Evolutionary conservation across 2,797 vertebrate species (phyloP).

Genomic region (Epinephelus malabaricus): DNA sequence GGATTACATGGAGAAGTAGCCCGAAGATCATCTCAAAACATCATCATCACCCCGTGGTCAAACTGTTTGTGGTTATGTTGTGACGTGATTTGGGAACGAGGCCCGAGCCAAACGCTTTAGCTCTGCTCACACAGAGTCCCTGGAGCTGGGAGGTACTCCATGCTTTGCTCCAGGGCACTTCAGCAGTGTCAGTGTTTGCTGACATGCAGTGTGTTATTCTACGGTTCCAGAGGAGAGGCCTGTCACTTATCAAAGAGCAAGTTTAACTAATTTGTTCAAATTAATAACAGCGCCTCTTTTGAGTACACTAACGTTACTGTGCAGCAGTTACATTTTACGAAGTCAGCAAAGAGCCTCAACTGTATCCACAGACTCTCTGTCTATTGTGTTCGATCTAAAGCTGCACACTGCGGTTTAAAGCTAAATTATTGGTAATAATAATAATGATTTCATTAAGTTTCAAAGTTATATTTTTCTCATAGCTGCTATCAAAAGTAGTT

Average conservation of each 20-base stretch:
- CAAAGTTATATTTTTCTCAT: too few species aligned
- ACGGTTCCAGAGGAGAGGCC: background rate
- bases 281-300: background rate
- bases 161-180: conserved; percentile 3
- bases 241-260: background rate
- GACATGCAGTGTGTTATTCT: background rate
- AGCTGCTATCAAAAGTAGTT: too few species aligned
- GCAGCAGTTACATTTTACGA: background rate
- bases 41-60: conserved; percentile 33
- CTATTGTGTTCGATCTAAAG: too few species aligned
- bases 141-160: background rate
- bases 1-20: conserved; percentile 25
- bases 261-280: background rate
- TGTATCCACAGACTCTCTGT: background rate
- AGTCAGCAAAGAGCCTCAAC: background rate
- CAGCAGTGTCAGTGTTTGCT: background rate
- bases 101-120: conserved; percentile 8
- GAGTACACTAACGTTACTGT: background rate
- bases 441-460: too few species aligned
- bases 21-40: conserved; percentile 32
- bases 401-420: too few species aligned
- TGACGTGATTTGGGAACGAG: conserved; percentile 11
- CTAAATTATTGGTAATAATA: too few species aligned
- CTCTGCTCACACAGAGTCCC: conserved; percentile 3
- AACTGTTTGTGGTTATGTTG: conserved; percentile 1